These are phyloP conservation scores for Alligator mississippiensis DNA, from an alignment of 2,113 vertebrate species.

Conservation along the genomic window DNA sequence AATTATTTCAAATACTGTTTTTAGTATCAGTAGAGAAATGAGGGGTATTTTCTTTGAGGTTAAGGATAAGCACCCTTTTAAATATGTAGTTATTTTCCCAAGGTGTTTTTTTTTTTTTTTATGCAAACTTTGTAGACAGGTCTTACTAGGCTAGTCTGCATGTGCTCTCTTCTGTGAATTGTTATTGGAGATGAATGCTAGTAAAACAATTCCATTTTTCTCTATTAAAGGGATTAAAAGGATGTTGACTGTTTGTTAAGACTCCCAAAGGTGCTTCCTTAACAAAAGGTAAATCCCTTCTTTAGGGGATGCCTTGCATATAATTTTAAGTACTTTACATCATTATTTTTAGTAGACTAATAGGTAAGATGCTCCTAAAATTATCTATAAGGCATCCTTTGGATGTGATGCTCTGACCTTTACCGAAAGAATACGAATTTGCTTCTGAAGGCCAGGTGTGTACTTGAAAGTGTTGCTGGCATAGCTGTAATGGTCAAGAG, in stretches of 20 bases:
- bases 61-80: constrained; percentile 9
- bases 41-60: not conserved
- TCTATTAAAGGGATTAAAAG: not conserved
- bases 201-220: not conserved
- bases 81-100: not conserved
- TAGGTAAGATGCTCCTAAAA: accelerated
- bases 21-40: constrained; percentile 12
- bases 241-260: not conserved
- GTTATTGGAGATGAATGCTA: not conserved
- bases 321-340: not conserved
- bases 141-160: not conserved
- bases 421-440: accelerated
- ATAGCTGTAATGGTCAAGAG: accelerated
- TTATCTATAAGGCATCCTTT: accelerated
- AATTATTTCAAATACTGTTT: constrained; percentile 55
- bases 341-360: accelerated
- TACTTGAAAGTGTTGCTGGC: accelerated
- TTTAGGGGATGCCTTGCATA: not conserved
- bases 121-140: not conserved
- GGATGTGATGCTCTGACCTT: not conserved
- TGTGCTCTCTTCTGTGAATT: constrained; percentile 1
- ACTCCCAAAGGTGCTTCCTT: not conserved
- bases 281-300: not conserved
- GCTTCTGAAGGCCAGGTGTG: accelerated
- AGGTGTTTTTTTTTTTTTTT: no score